Conservation (phyloP, 1,140 invertebrate genomes). For the Rhopalosiphum padi region DNA sequence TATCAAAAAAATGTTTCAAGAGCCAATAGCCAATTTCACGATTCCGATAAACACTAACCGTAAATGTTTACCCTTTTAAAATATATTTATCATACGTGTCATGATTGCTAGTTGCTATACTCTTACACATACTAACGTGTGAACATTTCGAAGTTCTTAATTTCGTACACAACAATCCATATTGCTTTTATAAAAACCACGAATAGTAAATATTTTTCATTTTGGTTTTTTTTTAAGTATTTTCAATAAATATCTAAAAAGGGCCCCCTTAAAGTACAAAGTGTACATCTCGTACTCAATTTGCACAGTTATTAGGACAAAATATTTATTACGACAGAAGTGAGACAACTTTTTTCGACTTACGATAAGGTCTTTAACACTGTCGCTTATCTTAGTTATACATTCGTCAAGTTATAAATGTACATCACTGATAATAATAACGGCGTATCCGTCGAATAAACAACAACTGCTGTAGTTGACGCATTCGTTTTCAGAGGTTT, state of each 20-base stretch:
- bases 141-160: not conserved
- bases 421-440: not conserved
- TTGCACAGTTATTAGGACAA: not conserved
- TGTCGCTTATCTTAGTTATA: not conserved
- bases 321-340: not conserved
- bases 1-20: not conserved
- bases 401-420: not conserved
- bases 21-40: not conserved
- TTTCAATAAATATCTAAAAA: not conserved
- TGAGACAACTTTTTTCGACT: not conserved
- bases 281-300: not conserved
- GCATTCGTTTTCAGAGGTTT: not conserved
- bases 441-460: not conserved
- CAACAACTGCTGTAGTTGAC: not conserved
- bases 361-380: no score
- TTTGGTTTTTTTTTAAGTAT: no score
- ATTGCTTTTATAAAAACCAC: not conserved
- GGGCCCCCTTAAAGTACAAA: not conserved
- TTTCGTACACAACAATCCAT: not conserved
- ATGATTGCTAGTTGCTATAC: not conserved
- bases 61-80: not conserved
- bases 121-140: not conserved
- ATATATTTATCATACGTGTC: not conserved
- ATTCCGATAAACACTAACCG: not conserved
- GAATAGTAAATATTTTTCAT: no score